Conservation (phyloP, 2,797 vertebrate genomes). For the Thamnophis elegans region DNA sequence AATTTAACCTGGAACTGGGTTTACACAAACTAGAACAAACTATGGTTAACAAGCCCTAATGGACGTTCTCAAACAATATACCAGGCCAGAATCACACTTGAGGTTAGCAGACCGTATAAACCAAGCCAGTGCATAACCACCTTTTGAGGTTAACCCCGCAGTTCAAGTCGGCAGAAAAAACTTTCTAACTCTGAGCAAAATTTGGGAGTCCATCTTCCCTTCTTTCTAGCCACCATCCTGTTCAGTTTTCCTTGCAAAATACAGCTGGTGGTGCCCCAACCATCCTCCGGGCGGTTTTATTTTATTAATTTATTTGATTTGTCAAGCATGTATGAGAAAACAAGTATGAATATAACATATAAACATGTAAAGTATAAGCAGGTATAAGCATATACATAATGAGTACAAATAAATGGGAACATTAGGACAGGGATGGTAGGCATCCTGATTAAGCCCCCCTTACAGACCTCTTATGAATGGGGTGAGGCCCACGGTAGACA, state of each 20-base stretch:
- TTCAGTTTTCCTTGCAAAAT: neutral
- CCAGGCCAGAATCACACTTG: neutral
- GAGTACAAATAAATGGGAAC: too few relatives aligned
- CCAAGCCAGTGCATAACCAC: neutral
- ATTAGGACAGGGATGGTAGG: too few relatives aligned
- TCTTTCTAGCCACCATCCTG: neutral
- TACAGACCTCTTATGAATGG: too few relatives aligned
- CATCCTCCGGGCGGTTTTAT: neutral
- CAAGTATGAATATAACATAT: too few relatives aligned
- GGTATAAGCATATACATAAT: too few relatives aligned
- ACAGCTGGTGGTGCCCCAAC: neutral
- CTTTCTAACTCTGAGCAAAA: neutral
- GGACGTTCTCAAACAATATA: neutral
- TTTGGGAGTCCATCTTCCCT: rapidly evolving
- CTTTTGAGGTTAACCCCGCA: neutral
- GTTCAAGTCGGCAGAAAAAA: neutral
- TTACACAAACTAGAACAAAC: neutral
- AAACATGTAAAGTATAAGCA: too few relatives aligned
- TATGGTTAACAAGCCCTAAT: neutral
- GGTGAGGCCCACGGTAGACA: too few relatives aligned
- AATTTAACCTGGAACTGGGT: neutral
- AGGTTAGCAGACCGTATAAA: neutral
- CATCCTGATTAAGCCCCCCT: too few relatives aligned
- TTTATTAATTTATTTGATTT: too few relatives aligned
- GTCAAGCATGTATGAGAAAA: too few relatives aligned